Evolutionary conservation across 1,140 invertebrate species (phyloP).

Genomic region (Parapsyche elsis): DNA sequence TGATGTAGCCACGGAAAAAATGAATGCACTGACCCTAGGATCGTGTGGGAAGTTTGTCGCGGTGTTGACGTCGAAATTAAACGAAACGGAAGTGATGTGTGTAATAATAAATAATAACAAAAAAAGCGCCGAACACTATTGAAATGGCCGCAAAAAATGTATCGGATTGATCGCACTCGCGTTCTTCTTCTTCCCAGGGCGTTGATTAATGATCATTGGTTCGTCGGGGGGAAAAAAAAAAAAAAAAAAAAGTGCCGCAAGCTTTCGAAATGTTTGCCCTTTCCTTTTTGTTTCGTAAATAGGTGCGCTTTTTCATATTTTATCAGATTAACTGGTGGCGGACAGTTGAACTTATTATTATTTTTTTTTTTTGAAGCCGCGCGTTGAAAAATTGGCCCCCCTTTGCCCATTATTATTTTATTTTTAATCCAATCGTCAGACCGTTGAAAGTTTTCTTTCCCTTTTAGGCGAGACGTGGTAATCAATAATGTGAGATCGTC

Average conservation of each 20-base stretch:
- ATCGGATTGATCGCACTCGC: slow-evolving; percentile 2
- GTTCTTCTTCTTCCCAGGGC: slow-evolving; percentile 45
- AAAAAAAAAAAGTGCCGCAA: slow-evolving; percentile 44
- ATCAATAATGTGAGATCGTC: background rate
- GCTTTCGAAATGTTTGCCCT: slow-evolving; percentile 50
- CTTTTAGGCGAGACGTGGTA: slow-evolving; percentile 14
- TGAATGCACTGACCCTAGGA: background rate
- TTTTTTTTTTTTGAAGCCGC: background rate
- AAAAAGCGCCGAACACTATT: background rate
- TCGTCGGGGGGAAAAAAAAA: slow-evolving; percentile 38
- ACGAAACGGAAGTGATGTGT: background rate
- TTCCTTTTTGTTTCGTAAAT: slow-evolving; percentile 52
- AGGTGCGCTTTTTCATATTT: slow-evolving; percentile 52
- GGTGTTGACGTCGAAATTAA: background rate
- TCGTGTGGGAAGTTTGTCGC: background rate
- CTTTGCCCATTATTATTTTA: background rate
- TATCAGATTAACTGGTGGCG: slow-evolving; percentile 53
- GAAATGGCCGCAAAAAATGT: background rate
- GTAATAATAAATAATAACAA: background rate
- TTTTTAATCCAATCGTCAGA: background rate
- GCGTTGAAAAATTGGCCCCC: no score
- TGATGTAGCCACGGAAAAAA: background rate
- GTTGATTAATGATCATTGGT: slow-evolving; percentile 53
- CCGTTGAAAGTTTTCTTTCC: slow-evolving; percentile 13
- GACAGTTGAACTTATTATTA: slow-evolving; percentile 4